Conservation (phyloP, 2,888 invertebrate genomes). For the Meandrusa payeni region DNA sequence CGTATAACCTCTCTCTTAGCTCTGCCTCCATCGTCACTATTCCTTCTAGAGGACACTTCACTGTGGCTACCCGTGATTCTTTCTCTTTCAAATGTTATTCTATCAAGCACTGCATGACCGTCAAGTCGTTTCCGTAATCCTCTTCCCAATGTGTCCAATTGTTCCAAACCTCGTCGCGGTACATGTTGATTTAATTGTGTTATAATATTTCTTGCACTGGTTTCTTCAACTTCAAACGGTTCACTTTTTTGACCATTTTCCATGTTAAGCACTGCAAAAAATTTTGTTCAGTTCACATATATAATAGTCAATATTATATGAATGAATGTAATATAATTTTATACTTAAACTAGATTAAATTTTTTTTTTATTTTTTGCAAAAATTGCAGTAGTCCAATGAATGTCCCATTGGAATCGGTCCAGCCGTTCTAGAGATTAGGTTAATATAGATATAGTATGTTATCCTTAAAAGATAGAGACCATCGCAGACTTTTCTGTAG, state of each 20-base stretch:
- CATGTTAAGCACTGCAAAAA: constrained; percentile 37
- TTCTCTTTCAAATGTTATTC: constrained; percentile 63
- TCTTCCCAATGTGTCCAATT: constrained; percentile 33
- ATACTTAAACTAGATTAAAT: too few species aligned
- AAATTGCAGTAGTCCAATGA: too few species aligned
- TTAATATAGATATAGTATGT: too few species aligned
- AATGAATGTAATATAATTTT: too few species aligned
- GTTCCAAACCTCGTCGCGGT: constrained; percentile 36
- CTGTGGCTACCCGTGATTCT: constrained; percentile 54
- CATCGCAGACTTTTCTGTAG: too few species aligned
- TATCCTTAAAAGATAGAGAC: too few species aligned
- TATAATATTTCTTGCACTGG: constrained; percentile 42
- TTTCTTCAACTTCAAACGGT: constrained; percentile 40
- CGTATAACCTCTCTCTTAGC: constrained; percentile 49
- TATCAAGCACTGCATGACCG: constrained; percentile 43
- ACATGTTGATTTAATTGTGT: constrained; percentile 38
- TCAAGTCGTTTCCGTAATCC: constrained; percentile 40
- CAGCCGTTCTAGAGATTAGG: too few species aligned
- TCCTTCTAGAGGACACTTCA: constrained; percentile 63
- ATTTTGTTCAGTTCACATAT: neutral
- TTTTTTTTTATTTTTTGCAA: too few species aligned
- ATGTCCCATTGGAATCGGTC: too few species aligned
- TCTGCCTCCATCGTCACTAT: constrained; percentile 60
- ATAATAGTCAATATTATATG: too few species aligned
- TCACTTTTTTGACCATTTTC: constrained; percentile 43